A percentile compares a stretch with the other conserved stretches of the same genome.
Evolutionary conservation across 2,888 invertebrate genomes (phyloP).

Genomic region (Pimpla rufipes): DNA sequence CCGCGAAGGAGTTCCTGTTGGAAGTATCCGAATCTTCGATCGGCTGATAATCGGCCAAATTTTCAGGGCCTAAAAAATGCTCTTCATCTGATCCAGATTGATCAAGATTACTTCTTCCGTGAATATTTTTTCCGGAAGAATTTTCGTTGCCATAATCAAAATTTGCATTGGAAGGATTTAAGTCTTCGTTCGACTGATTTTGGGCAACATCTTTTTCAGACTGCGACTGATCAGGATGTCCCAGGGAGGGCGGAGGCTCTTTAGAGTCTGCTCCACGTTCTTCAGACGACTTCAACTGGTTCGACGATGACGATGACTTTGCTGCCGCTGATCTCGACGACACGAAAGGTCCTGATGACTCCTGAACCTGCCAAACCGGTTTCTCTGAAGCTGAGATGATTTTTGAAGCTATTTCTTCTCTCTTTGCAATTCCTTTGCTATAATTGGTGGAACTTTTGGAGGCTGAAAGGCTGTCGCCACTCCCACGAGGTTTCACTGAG

Average conservation of each 20-base stretch:
- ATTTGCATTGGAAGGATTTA: background rate
- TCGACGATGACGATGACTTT: background rate
- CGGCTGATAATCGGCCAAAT: background rate
- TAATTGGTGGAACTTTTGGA: background rate
- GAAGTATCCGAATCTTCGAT: background rate
- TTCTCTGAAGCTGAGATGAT: background rate
- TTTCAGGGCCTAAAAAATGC: too few relatives aligned
- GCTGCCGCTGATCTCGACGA: slow-evolving; percentile 21
- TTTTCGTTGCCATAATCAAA: background rate
- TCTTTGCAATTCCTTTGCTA: background rate
- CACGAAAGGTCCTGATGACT: slow-evolving; percentile 26
- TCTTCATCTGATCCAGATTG: too few relatives aligned
- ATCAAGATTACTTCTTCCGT: too few relatives aligned
- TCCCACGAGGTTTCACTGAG: slow-evolving; percentile 9
- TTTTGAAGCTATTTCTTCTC: background rate
- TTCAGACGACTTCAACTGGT: slow-evolving; percentile 17
- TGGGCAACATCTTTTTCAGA: background rate
- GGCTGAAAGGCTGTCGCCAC: background rate
- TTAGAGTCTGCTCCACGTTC: background rate
- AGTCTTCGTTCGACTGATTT: too few relatives aligned
- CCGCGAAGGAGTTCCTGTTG: too few relatives aligned
- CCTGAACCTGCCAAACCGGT: slow-evolving; percentile 55
- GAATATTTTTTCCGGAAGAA: background rate
- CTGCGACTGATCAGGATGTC: background rate
- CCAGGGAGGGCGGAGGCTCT: too few relatives aligned